Evolutionary conservation across 2,888 invertebrate genomes (phyloP).

Genomic region (Gastracanthus pulcherrimus): DNA sequence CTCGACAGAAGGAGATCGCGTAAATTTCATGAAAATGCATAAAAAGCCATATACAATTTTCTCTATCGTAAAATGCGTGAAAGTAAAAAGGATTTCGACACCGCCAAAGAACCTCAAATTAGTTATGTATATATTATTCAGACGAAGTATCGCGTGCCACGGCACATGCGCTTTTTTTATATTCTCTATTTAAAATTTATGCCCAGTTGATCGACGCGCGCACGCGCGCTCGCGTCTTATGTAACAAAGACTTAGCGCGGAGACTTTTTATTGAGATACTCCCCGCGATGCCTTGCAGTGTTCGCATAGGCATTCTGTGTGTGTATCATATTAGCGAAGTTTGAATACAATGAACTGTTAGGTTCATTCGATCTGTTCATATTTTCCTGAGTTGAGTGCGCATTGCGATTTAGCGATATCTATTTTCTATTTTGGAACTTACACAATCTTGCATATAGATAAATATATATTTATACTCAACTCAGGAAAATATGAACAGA

Average conservation of each 20-base stretch:
- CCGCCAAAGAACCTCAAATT: not conserved
- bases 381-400: too few relatives aligned
- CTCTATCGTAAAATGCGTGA: not conserved
- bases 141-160: too few relatives aligned
- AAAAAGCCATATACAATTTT: constrained; percentile 1
- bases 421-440: too few relatives aligned
- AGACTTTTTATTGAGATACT: not conserved
- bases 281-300: too few relatives aligned
- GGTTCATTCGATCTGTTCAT: too few relatives aligned
- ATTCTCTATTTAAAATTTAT: constrained; percentile 6
- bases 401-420: too few relatives aligned
- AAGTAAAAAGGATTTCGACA: constrained; percentile 16
- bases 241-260: not conserved
- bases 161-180: not conserved
- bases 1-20: not conserved
- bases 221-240: not conserved
- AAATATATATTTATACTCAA: too few relatives aligned
- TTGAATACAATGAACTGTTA: not conserved
- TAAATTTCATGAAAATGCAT: not conserved
- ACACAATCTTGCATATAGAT: too few relatives aligned
- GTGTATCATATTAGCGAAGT: not conserved
- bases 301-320: too few relatives aligned
- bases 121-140: not conserved
- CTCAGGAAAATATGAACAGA: too few relatives aligned
- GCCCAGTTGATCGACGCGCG: not conserved